Evolutionary conservation across 2,888 invertebrate species (phyloP).

Genomic region (Halictus quadricinctus): DNA sequence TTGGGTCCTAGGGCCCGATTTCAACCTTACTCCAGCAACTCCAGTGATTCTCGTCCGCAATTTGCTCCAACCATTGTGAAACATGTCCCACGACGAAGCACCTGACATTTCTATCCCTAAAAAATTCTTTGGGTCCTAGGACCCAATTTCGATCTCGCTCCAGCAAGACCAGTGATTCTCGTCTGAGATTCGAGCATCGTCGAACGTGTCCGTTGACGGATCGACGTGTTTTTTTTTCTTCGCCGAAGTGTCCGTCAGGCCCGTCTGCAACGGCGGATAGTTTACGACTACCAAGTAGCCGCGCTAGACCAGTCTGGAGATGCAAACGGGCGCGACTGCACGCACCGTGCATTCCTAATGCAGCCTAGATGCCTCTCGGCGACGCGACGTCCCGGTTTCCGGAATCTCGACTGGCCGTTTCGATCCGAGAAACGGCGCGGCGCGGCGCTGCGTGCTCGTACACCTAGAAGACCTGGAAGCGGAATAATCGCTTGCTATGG

Average conservation of each 20-base stretch:
- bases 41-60: too few species aligned
- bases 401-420: slow-evolving; percentile 5
- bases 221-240: slow-evolving; percentile 21
- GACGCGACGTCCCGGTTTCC: background rate
- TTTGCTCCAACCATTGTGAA: too few species aligned
- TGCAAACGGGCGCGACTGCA: slow-evolving; percentile 53
- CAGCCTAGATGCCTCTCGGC: slow-evolving; percentile 41
- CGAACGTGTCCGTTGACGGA: background rate
- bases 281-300: slow-evolving; percentile 60
- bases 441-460: background rate
- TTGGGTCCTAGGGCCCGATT: too few species aligned
- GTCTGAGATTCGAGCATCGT: background rate
- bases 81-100: too few species aligned
- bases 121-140: background rate
- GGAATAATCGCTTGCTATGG: slow-evolving; percentile 46
- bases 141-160: background rate
- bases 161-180: background rate
- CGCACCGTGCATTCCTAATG: slow-evolving; percentile 55
- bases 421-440: background rate
- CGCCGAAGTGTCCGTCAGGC: slow-evolving; percentile 27
- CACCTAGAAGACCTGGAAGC: slow-evolving; percentile 10
- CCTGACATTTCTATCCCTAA: too few species aligned
- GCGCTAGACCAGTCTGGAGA: slow-evolving; percentile 61
- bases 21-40: too few species aligned
- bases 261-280: slow-evolving; percentile 33